phyloP scores from a whole-genome alignment of 1,140 invertebrate genomes.

The Zelostemma sp. region DNA sequence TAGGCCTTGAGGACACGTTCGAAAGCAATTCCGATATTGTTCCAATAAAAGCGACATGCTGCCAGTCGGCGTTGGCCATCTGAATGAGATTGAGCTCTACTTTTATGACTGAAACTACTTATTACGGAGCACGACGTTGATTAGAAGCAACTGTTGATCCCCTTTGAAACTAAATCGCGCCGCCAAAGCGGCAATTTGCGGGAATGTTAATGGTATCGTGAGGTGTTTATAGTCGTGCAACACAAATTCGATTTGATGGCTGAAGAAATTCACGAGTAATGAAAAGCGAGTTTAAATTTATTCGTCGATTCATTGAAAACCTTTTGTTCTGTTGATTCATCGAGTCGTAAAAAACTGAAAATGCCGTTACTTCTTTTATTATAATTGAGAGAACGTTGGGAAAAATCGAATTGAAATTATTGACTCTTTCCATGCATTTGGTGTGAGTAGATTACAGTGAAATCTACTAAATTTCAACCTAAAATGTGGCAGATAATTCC shows the following conservation, averaged over 20 bases:
- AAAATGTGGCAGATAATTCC: too few relatives aligned
- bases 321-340: too few relatives aligned
- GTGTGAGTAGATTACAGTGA: too few relatives aligned
- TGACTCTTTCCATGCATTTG: too few relatives aligned
- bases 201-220: not conserved
- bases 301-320: too few relatives aligned
- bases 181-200: not conserved
- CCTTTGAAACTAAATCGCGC: not conserved
- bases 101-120: constrained; percentile 24
- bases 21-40: constrained; percentile 54
- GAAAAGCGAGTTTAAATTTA: not conserved
- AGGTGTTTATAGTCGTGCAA: not conserved
- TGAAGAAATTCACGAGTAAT: too few relatives aligned
- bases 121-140: constrained; percentile 1
- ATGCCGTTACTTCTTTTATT: too few relatives aligned
- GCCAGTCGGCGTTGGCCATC: constrained; percentile 4
- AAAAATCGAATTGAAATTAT: too few relatives aligned
- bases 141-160: not conserved
- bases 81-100: constrained; percentile 24
- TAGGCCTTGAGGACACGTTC: constrained; percentile 50
- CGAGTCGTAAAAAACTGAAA: too few relatives aligned
- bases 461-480: too few relatives aligned
- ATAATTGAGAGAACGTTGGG: too few relatives aligned
- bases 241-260: constrained; percentile 1
- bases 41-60: constrained; percentile 41